Base-by-base conservation (phyloP, 2,888 invertebrate species). In the Acrocera orbiculus region DNA sequence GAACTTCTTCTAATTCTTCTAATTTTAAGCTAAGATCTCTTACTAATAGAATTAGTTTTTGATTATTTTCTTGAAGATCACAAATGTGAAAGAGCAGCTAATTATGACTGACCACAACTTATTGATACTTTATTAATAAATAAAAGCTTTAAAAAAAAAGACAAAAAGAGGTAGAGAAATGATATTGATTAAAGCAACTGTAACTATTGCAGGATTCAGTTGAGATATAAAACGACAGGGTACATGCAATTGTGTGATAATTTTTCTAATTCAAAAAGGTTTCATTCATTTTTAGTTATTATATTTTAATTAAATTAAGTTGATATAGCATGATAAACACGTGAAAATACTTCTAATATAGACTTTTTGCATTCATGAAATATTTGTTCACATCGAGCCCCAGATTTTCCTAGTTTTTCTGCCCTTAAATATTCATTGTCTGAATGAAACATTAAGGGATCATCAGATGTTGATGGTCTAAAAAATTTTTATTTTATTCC, bases 21-120 rank as follows among this genome's bases (percentile, higher is more conserved):
- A 83, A 72, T 44, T 80, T 77, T 13, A 77, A 74, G 40, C 82
- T 82, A 30, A 95, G 64, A 44, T 89, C 85, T 36, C 92, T 69
- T 14, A 92, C 76, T 39, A 87, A 68, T 14, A 79, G 69, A 22
- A 93, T 56, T 10, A 95, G 62, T 50, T 82, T 80, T 48, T 81
- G 78, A 63, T 96, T 95, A 51, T 82, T 86, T 27, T 73, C 66
- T 56, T 95, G 93, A 31, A 96, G 56, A 51, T 92, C 92, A n/a
- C n/a, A n/a, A n/a, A n/a, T n/a, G n/a, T n/a, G n/a, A n/a, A n/a
- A n/a, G n/a, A n/a, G n/a, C n/a, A n/a, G n/a, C n/a, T n/a, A n/a
- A n/a, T n/a, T n/a, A n/a, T n/a, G n/a, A n/a, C n/a, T n/a, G n/a
- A n/a, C n/a, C n/a, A n/a, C n/a, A n/a, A n/a, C n/a, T n/a, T n/a